Base-by-base conservation (phyloP, 2,113 vertebrate species). In the Cairina moschata region DNA sequence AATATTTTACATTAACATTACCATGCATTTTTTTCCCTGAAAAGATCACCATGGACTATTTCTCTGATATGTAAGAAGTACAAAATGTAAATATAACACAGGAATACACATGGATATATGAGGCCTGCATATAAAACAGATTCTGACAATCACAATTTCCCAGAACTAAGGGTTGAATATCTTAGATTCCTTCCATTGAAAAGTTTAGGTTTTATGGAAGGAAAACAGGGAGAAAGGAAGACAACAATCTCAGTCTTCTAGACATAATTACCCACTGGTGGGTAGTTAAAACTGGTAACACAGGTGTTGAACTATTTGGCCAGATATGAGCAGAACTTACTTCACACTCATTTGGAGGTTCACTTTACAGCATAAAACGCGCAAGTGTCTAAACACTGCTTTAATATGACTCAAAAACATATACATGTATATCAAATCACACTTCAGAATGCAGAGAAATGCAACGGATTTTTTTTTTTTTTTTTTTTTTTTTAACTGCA, bases 251-350 rank as follows among this genome's bases (percentile, higher is more conserved):
- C 55, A 59, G 36, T 44, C 68, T 84, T 77, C 17, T 52, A 52
- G 32, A 73, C 13, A 66, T 38, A 60, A 12, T n/a, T 54, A 17
- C 3, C 40, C 56, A 58, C 9, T 62, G 23, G 17, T n/a, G 48
- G n/a, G 31, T 48, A 48, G 18, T 66, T 77, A 80, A 74, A 93
- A 90, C 4, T 68, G 17, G 32, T 20, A 66, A 59, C 7, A 68
- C 0, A 0, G 5, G 16, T 58, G 67, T 20, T 42, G 17, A 79
- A 83, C 11, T 23, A 50, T 66, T 56, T 55, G 11, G 28, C 17
- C 29, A 77, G 31, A 48, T 28, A 68, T 2, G 9, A 80, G 2
- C 50, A 88, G 17, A 72, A 91, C 25, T 59, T 59, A 55, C 83
- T 65, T 62, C 26, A 78, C 13, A 42, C 4, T 14, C 36, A 50